Evolutionary conservation across 2,888 invertebrate species (phyloP).

Genomic region (Meloe dianella): DNA sequence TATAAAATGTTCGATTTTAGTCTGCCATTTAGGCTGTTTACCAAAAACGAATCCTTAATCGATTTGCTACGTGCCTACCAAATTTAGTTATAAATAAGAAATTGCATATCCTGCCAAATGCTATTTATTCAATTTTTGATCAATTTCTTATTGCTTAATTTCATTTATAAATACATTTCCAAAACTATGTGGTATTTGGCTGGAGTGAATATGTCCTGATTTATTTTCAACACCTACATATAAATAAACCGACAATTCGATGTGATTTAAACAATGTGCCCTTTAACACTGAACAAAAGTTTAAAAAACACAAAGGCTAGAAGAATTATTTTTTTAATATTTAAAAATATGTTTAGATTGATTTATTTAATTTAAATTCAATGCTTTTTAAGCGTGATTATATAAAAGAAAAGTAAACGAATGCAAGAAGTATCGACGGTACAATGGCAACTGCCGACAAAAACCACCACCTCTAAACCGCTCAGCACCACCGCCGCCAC

Average conservation of each 20-base stretch:
- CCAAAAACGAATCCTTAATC: not conserved
- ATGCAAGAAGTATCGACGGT: conserved; percentile 48
- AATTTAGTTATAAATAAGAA: not conserved
- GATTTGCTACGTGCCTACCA: not conserved
- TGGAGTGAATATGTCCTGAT: not conserved
- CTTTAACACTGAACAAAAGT: not conserved
- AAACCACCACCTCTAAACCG: conserved; percentile 32
- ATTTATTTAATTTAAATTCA: not conserved
- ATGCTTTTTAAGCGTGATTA: conserved; percentile 52
- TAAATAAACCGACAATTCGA: not conserved
- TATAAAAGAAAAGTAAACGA: conserved; percentile 44
- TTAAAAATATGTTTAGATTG: not conserved
- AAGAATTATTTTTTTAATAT: not conserved
- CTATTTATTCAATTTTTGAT: not conserved
- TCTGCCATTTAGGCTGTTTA: not conserved
- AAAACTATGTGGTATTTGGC: conserved; percentile 10
- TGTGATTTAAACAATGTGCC: not conserved
- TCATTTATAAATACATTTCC: not conserved
- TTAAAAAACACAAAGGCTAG: not conserved
- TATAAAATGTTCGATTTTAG: not conserved
- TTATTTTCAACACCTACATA: conserved; percentile 8
- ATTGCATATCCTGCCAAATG: not conserved
- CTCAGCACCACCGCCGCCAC: conserved; percentile 25
- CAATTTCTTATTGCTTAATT: conserved; percentile 1
- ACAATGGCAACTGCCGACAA: conserved; percentile 37